Evolutionary conservation across 2,797 vertebrate species (phyloP).

Genomic region (Serranus cabrilla): DNA sequence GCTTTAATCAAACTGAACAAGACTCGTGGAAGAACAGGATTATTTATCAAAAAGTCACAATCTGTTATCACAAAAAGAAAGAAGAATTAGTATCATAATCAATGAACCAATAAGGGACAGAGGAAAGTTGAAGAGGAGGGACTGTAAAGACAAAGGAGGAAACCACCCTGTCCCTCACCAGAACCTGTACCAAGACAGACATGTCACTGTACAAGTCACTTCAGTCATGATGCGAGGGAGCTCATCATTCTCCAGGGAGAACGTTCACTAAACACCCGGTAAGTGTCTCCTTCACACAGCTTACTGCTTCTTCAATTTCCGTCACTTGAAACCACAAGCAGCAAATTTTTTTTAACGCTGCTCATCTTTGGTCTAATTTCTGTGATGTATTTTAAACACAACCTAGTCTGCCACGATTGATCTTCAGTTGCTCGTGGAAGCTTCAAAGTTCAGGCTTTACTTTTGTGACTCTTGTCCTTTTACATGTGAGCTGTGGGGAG

Average conservation of each 20-base stretch:
- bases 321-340: conserved; percentile 56
- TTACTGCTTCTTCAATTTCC: conserved; percentile 31
- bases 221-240: conserved; percentile 68
- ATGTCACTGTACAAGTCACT: conserved; percentile 71
- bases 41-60: conserved; percentile 6
- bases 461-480: conserved; percentile 34
- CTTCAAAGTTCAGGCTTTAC: conserved; percentile 46
- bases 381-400: conserved; percentile 44
- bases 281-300: conserved; percentile 65
- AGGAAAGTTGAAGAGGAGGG: conserved; percentile 76
- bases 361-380: conserved; percentile 30
- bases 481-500: conserved; percentile 28
- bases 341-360: conserved; percentile 9
- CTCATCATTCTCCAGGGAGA: conserved; percentile 62
- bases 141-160: conserved; percentile 73
- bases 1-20: background rate
- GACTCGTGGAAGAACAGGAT: background rate
- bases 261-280: conserved; percentile 71
- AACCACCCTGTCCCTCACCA: conserved; percentile 77
- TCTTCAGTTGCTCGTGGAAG: conserved; percentile 37
- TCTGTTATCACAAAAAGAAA: conserved; percentile 23
- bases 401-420: conserved; percentile 8
- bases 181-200: conserved; percentile 68
- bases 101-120: conserved; percentile 67
- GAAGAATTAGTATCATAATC: conserved; percentile 44